phyloP scores from a whole-genome alignment of 2,888 invertebrate genomes.

The Netelia inedita region DNA sequence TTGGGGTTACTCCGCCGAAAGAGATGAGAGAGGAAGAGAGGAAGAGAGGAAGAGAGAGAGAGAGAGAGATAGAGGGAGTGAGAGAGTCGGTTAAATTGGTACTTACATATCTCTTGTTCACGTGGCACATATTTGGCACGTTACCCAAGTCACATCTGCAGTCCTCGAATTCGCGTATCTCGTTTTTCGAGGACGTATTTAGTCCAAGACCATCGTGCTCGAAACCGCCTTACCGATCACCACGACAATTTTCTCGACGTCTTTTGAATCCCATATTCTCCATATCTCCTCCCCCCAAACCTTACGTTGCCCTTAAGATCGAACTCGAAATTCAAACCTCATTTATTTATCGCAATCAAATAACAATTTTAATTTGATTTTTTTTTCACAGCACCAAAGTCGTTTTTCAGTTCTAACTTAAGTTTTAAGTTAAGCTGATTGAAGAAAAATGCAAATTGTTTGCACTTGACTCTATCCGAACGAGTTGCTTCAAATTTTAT shows the following conservation, averaged over 20 bases:
- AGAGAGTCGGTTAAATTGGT: slow-evolving; percentile 79
- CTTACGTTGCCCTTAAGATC: neutral
- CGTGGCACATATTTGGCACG: slow-evolving; percentile 82
- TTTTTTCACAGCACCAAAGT: too few relatives aligned
- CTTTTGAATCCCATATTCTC: slow-evolving; percentile 17
- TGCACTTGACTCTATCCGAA: too few relatives aligned
- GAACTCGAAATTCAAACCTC: too few relatives aligned
- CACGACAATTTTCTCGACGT: slow-evolving; percentile 36
- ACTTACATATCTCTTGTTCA: slow-evolving; percentile 81
- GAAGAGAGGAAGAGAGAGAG: slow-evolving; percentile 22
- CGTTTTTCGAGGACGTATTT: slow-evolving; percentile 78
- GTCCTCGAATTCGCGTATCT: slow-evolving; percentile 73
- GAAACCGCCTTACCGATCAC: slow-evolving; percentile 73
- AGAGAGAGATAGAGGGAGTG: slow-evolving; percentile 40
- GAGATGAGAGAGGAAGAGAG: slow-evolving; percentile 19
- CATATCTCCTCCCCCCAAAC: slow-evolving; percentile 10
- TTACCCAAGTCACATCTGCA: slow-evolving; percentile 77
- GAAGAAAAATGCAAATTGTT: too few relatives aligned
- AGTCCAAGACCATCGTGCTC: slow-evolving; percentile 76
- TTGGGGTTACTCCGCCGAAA: slow-evolving; percentile 40
- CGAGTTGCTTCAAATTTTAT: too few relatives aligned
- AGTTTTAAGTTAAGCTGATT: too few relatives aligned
- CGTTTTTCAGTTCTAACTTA: too few relatives aligned
- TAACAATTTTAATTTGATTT: too few relatives aligned
- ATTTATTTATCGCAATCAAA: too few relatives aligned